Conservation (phyloP, 2,888 invertebrate species). For the Piscicola geometra region DNA sequence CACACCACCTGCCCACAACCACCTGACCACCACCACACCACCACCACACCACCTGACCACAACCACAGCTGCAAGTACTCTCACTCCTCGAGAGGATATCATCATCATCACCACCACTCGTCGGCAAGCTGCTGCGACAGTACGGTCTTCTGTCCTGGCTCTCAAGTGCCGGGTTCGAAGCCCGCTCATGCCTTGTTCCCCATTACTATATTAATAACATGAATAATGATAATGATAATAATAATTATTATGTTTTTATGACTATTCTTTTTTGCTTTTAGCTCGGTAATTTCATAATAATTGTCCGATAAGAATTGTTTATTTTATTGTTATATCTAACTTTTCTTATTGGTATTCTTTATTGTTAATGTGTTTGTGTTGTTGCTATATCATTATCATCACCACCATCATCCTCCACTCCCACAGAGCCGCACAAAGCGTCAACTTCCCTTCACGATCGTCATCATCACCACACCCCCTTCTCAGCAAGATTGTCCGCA, state of each 20-base stretch:
- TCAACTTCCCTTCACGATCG: neutral
- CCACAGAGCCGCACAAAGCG: neutral
- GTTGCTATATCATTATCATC: too few relatives aligned
- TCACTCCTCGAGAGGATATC: slow-evolving; percentile 63
- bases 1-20: neutral
- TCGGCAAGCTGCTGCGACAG: slow-evolving; percentile 63
- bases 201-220: neutral
- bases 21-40: neutral
- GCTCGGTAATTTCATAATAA: too few relatives aligned
- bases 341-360: too few relatives aligned
- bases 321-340: too few relatives aligned
- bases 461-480: neutral
- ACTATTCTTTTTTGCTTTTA: too few relatives aligned
- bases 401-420: neutral
- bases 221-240: neutral
- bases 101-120: slow-evolving; percentile 65
- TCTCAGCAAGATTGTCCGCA: neutral
- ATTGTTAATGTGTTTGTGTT: too few relatives aligned
- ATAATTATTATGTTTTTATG: neutral
- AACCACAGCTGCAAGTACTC: slow-evolving; percentile 61
- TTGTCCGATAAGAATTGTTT: too few relatives aligned
- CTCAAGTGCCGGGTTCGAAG: neutral
- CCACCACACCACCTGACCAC: neutral
- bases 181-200: too few relatives aligned
- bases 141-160: slow-evolving; percentile 73